phyloP scores from a whole-genome alignment of 2,113 vertebrate genomes.

The Desmodus rotundus region DNA sequence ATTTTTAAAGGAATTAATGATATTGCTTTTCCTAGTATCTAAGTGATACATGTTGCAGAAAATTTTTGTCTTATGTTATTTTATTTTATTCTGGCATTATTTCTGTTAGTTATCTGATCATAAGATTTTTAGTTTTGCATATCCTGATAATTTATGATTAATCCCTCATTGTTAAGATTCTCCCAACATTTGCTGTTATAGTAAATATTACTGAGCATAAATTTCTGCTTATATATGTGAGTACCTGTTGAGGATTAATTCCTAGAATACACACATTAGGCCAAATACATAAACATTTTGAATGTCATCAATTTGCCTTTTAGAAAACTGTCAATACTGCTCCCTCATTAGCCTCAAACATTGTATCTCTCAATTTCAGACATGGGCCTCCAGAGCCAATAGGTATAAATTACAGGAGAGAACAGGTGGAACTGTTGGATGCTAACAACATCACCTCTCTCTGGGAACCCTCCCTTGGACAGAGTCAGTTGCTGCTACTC shows the following conservation, averaged over 20 bases:
- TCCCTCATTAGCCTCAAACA: not conserved
- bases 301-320: not conserved
- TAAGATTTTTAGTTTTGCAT: not conserved
- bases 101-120: not conserved
- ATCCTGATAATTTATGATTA: not conserved
- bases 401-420: not conserved
- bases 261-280: not conserved
- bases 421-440: not conserved
- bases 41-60: not conserved
- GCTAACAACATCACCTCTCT: not conserved
- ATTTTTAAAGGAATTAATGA: not conserved
- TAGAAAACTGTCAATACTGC: not conserved
- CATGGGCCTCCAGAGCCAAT: not conserved
- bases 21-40: not conserved
- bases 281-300: not conserved
- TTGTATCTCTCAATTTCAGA: not conserved
- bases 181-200: not conserved
- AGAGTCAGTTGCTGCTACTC: accelerated
- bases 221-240: not conserved
- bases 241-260: not conserved
- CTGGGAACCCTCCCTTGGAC: not conserved
- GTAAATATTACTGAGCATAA: not conserved
- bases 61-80: not conserved
- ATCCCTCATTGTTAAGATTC: not conserved
- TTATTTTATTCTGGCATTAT: not conserved